A percentile compares a stretch with the other conserved stretches of the same genome.
Evolutionary conservation across 2,888 invertebrate species (phyloP).

Genomic region (Acleris sparsana): DNA sequence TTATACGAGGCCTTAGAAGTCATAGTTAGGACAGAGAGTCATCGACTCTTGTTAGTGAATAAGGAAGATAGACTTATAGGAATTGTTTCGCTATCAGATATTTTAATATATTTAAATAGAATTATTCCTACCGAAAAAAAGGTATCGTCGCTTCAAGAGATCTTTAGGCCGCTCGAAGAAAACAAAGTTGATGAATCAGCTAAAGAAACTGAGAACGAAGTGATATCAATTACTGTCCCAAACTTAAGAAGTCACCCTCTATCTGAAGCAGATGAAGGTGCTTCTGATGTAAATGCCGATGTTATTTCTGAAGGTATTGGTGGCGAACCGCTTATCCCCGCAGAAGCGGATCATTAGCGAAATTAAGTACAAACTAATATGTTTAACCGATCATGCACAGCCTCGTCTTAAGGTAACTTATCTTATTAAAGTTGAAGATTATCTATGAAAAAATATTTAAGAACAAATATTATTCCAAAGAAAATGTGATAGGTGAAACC

Average conservation of each 20-base stretch:
- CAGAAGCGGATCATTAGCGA: conserved; percentile 11
- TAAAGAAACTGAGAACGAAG: conserved; percentile 74
- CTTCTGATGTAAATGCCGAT: conserved; percentile 44
- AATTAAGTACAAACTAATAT: conserved; percentile 31
- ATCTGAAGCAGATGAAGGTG: conserved; percentile 56
- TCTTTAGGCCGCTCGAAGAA: conserved; percentile 76
- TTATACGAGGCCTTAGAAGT: conserved; percentile 93
- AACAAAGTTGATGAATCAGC: conserved; percentile 75
- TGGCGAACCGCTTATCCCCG: conserved; percentile 11
- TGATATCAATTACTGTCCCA: conserved; percentile 74
- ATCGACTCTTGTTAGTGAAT: conserved; percentile 81
- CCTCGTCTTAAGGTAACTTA: conserved; percentile 28
- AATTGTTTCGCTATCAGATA: conserved; percentile 78
- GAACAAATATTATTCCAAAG: conserved; percentile 71
- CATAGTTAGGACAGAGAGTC: conserved; percentile 94
- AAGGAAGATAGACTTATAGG: conserved; percentile 77
- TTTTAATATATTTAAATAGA: conserved; percentile 80
- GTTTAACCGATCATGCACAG: conserved; percentile 28
- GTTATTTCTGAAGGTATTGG: conserved; percentile 21
- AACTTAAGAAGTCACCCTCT: conserved; percentile 54
- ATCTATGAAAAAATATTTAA: conserved; percentile 41
- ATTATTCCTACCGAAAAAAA: conserved; percentile 78
- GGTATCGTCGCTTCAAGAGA: conserved; percentile 77
- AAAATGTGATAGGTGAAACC: conserved; percentile 76
- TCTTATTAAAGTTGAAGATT: conserved; percentile 22